phyloP scores from a whole-genome alignment of 2,888 invertebrate species.

The Orgyia antiqua region DNA sequence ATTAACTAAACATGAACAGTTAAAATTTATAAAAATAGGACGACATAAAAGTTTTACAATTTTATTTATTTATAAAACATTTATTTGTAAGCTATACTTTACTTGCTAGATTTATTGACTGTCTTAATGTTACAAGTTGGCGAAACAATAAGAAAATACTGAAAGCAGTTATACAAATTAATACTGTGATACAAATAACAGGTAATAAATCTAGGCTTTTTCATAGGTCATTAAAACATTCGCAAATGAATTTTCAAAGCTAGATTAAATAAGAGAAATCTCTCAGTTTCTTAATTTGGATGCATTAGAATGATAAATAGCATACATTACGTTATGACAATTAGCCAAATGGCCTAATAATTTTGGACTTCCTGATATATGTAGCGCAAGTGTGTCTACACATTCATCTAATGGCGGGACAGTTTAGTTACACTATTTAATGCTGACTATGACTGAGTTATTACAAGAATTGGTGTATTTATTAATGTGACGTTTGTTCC shows the following conservation, averaged over 20 bases:
- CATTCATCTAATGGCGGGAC: conserved; percentile 14
- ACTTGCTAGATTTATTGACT: no score
- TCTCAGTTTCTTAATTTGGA: no score
- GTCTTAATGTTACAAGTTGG: no score
- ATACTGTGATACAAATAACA: no score
- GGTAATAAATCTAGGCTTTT: conserved; percentile 4
- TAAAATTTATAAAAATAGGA: not conserved
- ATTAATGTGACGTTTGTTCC: not conserved
- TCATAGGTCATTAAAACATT: conserved; percentile 23
- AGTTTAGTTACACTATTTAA: conserved; percentile 18
- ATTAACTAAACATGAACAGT: not conserved
- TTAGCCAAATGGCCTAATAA: conserved; percentile 60
- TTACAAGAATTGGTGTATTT: conserved; percentile 6
- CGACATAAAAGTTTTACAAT: no score
- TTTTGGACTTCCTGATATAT: conserved; percentile 61
- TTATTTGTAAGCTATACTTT: no score
- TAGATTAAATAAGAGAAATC: no score
- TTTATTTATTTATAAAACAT: no score
- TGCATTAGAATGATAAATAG: no score
- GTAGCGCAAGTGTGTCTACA: conserved; percentile 46
- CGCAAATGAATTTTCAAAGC: conserved; percentile 56
- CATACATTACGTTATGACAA: no score
- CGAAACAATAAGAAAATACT: no score
- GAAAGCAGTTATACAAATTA: no score
- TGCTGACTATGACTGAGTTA: conserved; percentile 13